Evolutionary conservation across 2,888 invertebrate species (phyloP).

Genomic region (Ischnus inquisitorius): DNA sequence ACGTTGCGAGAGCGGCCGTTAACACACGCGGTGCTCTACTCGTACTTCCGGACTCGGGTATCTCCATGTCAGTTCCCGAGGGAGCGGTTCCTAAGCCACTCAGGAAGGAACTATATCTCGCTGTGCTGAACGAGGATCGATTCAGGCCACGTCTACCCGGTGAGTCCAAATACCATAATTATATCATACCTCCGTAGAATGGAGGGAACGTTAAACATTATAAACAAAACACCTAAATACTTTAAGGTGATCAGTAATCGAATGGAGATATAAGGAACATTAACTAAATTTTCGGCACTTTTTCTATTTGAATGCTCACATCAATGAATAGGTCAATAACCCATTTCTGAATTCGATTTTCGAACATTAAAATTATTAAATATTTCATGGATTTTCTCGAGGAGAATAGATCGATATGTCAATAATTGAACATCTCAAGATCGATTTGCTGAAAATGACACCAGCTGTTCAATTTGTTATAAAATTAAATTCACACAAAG

Average conservation of each 20-base stretch:
- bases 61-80: constrained; percentile 95
- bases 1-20: constrained; percentile 83
- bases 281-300: no score
- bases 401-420: no score
- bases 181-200: not conserved
- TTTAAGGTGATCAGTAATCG: not conserved
- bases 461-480: no score
- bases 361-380: no score
- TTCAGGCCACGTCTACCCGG: constrained; percentile 94
- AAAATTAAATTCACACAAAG: no score
- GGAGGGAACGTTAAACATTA: not conserved
- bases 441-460: no score
- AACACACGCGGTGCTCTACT: constrained; percentile 83
- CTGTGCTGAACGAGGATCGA: constrained; percentile 96
- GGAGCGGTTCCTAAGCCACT: constrained; percentile 93
- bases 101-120: constrained; percentile 95
- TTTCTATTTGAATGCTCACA: no score
- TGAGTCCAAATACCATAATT: constrained; percentile 73
- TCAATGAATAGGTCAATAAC: no score
- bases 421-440: no score
- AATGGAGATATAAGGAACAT: not conserved
- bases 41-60: constrained; percentile 91
- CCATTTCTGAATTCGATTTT: no score
- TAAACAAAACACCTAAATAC: no score
- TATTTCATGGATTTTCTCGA: no score